phyloP scores from a whole-genome alignment of 2,113 vertebrate genomes.

The Hydropotes inermis region DNA sequence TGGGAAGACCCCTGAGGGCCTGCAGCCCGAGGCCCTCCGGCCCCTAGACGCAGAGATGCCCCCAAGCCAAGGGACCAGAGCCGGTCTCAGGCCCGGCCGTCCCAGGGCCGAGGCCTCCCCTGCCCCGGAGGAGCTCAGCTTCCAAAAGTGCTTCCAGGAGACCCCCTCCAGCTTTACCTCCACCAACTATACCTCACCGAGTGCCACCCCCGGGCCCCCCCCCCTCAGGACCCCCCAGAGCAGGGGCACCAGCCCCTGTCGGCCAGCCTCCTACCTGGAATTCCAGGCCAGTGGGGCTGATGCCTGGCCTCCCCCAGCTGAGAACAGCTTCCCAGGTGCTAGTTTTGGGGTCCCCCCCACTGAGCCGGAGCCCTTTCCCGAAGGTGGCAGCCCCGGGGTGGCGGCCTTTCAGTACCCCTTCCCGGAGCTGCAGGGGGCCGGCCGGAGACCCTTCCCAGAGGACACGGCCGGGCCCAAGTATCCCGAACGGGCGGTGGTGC shows the following conservation, averaged over 20 bases:
- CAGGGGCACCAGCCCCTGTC: constrained; percentile 77
- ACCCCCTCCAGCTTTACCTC: constrained; percentile 85
- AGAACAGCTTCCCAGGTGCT: constrained; percentile 89
- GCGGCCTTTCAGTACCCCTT: constrained; percentile 88
- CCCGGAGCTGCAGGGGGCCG: constrained; percentile 82
- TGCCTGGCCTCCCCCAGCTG: constrained; percentile 89
- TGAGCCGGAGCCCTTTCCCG: constrained; percentile 84
- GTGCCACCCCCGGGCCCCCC: constrained; percentile 78
- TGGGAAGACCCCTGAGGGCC: constrained; percentile 83
- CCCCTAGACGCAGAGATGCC: constrained; percentile 87
- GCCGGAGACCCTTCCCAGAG: constrained; percentile 81
- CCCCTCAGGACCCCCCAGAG: constrained; percentile 79
- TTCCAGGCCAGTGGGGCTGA: constrained; percentile 84
- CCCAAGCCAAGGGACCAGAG: background rate
- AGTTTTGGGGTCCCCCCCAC: constrained; percentile 84
- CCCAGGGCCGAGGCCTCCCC: constrained; percentile 86
- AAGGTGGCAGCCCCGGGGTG: constrained; percentile 78
- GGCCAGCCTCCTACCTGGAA: constrained; percentile 81
- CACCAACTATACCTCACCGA: constrained; percentile 91
- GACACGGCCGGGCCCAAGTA: constrained; percentile 81
- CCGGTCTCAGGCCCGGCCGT: background rate
- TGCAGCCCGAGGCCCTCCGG: constrained; percentile 87
- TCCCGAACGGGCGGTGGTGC: constrained; percentile 79
- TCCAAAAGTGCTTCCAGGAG: constrained; percentile 88
- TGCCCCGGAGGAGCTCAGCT: constrained; percentile 86